Conservation (phyloP, 1,140 invertebrate species). For the Leptopilina clavipes region DNA sequence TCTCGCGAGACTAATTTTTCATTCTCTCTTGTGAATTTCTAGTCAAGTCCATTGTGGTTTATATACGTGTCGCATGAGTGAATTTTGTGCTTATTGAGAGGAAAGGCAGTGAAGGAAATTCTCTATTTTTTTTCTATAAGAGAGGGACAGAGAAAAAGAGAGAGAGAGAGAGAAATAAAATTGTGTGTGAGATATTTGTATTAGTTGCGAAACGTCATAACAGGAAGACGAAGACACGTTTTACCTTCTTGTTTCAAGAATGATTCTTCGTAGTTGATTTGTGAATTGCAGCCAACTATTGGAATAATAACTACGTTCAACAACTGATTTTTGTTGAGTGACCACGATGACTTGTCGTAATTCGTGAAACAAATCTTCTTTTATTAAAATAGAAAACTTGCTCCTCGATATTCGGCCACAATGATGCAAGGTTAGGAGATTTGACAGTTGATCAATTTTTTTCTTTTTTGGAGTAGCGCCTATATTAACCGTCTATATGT, state of each 20-base stretch:
- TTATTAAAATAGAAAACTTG: conserved; percentile 33
- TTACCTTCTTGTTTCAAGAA: conserved; percentile 11
- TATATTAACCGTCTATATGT: background rate
- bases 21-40: background rate
- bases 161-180: background rate
- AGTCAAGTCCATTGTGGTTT: no score
- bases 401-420: conserved; percentile 20
- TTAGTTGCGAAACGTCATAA: conserved; percentile 63
- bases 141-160: conserved; percentile 18
- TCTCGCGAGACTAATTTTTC: background rate
- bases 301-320: conserved; percentile 2
- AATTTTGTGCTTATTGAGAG: conserved; percentile 34
- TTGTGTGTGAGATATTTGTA: conserved; percentile 28
- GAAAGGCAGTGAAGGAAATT: conserved; percentile 15
- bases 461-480: background rate
- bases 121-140: conserved; percentile 45
- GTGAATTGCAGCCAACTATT: conserved; percentile 14
- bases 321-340: conserved; percentile 15
- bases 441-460: background rate
- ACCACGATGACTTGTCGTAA: conserved; percentile 44
- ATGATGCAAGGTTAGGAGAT: conserved; percentile 47
- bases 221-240: conserved; percentile 44
- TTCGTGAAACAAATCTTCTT: conserved; percentile 34
- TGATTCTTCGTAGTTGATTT: conserved; percentile 32
- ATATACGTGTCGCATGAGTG: background rate